Conservation (phyloP, 53 echinoderm and acorn worm species). For the Apostichopus leukothele region DNA sequence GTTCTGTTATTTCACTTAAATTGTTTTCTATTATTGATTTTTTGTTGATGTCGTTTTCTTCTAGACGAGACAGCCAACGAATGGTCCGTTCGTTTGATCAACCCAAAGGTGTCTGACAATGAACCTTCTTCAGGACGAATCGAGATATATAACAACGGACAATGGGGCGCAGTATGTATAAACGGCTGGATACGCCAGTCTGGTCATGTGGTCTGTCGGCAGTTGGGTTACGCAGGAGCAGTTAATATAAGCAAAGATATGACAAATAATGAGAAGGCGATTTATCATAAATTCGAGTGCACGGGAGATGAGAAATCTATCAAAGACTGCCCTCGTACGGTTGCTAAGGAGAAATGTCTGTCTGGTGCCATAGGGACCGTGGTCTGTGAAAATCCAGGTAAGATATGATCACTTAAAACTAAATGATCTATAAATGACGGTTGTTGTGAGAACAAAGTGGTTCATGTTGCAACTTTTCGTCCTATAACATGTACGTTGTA, state of each 20-base stretch:
- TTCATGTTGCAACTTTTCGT: no score
- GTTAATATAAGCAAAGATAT: not conserved
- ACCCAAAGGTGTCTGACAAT: not conserved
- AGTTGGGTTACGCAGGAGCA: slow-evolving; percentile 12
- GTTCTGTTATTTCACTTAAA: no score
- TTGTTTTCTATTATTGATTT: not conserved
- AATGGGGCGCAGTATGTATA: slow-evolving; percentile 11
- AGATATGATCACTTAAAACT: not conserved
- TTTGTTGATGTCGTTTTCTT: not conserved
- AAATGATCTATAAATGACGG: no score
- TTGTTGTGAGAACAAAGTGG: no score
- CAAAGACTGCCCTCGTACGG: not conserved
- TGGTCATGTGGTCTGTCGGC: slow-evolving; percentile 19
- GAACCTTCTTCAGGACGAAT: not conserved
- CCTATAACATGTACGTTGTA: no score
- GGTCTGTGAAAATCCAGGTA: slow-evolving; percentile 23
- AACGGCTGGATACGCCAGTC: not conserved
- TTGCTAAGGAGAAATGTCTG: not conserved
- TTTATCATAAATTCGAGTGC: not conserved
- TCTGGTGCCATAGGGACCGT: not conserved
- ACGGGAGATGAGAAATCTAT: slow-evolving; percentile 6
- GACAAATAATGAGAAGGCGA: not conserved
- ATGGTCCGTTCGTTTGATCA: slow-evolving; percentile 14
- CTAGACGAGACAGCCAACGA: slow-evolving; percentile 27
- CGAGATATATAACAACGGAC: slow-evolving; percentile 5